Base-by-base conservation (phyloP, 2,888 invertebrate species). In the Leptinotarsa tumamoca region DNA sequence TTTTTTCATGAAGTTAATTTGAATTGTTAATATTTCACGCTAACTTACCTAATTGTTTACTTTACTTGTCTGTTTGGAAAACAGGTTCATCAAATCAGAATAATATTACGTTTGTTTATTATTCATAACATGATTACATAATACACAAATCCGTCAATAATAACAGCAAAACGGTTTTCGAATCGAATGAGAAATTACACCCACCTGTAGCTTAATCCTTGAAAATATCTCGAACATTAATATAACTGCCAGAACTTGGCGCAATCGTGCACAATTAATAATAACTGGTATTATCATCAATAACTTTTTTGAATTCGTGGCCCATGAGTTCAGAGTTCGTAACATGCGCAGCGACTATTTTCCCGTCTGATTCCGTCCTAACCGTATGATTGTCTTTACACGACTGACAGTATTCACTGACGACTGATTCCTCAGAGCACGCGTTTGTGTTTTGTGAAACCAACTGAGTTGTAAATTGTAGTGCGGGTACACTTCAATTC, bases 301-400 rank as follows among this genome's bases (percentile, higher is more conserved):
- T 61, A 15, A 61, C 18, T 33, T 43, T 4, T 43, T 33, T 43
- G 7, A 33, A 33, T 43, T 63, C 63, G 33, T 33, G 27, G 15
- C 10, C 23, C 5, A 7, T 23, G 21, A 63, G 10, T 63, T 43
- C 43, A 10, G 33, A 63, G 13, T 43, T 63, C 43, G 43, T 63
- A n/a, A n/a, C 63, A 33, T 63, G 63, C 63, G 63, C 63, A 63
- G 18, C 7, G 63, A 63, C 27, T 63, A 33, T 58, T 58, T 17
- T 15, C 63, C 27, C 63, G 33, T n/a, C n/a, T 14, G 33, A n/a
- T 27, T 15, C 23, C n/a, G 27, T n/a, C 43, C 17, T 43, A 5
- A 63, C 27, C 33, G 43, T 43, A 43, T 7, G 33, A 63, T 33
- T n/a, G 63, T 63, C 63, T 33, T 33, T 63, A 4, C 4, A 63